Conservation (phyloP, 1,140 invertebrate genomes). For the Leptinotarsa texana region DNA sequence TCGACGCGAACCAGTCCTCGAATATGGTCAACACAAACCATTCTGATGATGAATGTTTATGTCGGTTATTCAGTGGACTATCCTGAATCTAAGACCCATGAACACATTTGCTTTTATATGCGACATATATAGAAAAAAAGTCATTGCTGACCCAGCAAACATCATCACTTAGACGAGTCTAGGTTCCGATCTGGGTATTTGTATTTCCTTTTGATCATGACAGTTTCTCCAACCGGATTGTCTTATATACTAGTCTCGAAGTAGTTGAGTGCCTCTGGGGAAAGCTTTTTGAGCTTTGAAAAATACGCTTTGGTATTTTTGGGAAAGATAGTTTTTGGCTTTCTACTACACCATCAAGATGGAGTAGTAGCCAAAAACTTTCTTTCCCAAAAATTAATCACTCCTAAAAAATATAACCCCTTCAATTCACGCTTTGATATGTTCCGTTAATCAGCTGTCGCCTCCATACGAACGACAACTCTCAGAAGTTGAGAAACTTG, state of each 20-base stretch:
- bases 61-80: background rate
- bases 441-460: too few relatives aligned
- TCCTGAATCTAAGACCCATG: background rate
- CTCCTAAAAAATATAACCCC: too few relatives aligned
- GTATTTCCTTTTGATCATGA: background rate
- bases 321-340: too few relatives aligned
- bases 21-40: background rate
- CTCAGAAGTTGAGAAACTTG: too few relatives aligned
- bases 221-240: background rate
- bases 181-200: background rate
- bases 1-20: background rate
- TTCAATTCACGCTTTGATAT: too few relatives aligned
- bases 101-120: background rate
- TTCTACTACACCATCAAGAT: too few relatives aligned
- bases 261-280: background rate
- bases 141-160: background rate
- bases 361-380: too few relatives aligned
- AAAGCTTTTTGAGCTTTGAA: background rate
- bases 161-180: background rate
- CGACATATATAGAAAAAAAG: too few relatives aligned
- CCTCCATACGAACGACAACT: too few relatives aligned
- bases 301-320: too few relatives aligned
- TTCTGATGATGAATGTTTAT: background rate
- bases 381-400: too few relatives aligned
- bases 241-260: background rate